Base-by-base conservation (phyloP, 1,140 invertebrate species). In the Camponotus floridanus region DNA sequence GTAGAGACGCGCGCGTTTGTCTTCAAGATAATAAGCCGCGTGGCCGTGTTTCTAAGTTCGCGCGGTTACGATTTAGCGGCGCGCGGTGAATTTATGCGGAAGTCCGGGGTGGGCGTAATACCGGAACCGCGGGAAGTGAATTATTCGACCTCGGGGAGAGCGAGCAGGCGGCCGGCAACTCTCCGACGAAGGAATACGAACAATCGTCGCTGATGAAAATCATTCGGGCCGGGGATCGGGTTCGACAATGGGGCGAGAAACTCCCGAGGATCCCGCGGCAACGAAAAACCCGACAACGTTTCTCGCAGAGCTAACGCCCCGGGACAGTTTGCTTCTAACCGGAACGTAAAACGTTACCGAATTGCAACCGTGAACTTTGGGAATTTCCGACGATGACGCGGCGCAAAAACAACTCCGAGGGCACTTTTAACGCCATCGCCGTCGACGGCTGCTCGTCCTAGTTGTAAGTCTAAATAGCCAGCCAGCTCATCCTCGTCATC, bases 121-220 rank as follows among this genome's bases (percentile, higher is more conserved):
- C 76, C 45, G 76, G 48, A 76, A 76, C 71, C 57, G 33, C 45
- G 70, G 36, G 15, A 61, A 85, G 71, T 90, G 78, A 90, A 71
- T 90, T 90, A 90, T 90, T 89, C 84, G 85, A 73, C 88, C 61
- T 76, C 55, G 33, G 88, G 78, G 87, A 78, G 31, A 39, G 15
- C 6, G 21, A 39, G 15, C 8, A 18, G 21, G 31, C 48, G 11
- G 59, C 18, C n/a, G 67, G 71, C 33, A 78, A 89, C 68, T 88
- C 81, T 1, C 67, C 74, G 73, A 33, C 79, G 86, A 83, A 81
- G 89, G 59, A 86, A 76, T 68, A 70, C 83, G 92, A 92, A 93
- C 92, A 93, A 93, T 93, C 86, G 88, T 86, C 85, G 85, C 81
- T 93, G 92, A 93, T 93, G 92, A 92, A 92, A 93, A 93, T 93